Percentiles rank a stretch among this genome's conserved stretches.
Conservation (phyloP, 2,797 vertebrate species). For the Chelidonichthys spinosus region DNA sequence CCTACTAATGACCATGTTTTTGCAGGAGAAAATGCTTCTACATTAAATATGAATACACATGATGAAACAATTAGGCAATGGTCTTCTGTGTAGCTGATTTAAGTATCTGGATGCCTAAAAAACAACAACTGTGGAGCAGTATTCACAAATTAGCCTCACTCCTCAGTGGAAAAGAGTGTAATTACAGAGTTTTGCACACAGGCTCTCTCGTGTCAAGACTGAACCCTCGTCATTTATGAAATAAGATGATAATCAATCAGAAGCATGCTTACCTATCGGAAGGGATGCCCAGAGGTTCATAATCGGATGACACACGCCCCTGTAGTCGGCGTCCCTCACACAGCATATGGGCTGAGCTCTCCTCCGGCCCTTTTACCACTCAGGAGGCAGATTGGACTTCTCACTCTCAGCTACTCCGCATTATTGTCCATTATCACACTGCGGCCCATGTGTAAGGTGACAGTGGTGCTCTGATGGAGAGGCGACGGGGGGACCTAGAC, state of each 20-base stretch:
- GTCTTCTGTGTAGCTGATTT: constrained; percentile 64
- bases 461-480: constrained; percentile 84
- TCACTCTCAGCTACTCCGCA: constrained; percentile 81
- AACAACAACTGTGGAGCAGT: constrained; percentile 51
- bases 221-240: constrained; percentile 46
- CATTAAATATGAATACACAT: constrained; percentile 85
- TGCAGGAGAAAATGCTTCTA: constrained; percentile 70
- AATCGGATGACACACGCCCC: constrained; percentile 54
- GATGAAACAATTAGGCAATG: constrained; percentile 83
- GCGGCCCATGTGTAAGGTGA: constrained; percentile 83
- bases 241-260: constrained; percentile 61
- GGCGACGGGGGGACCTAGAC: constrained; percentile 82
- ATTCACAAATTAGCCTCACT: constrained; percentile 54
- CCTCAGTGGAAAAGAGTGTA: constrained; percentile 49
- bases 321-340: constrained; percentile 57
- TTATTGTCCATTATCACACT: constrained; percentile 88
- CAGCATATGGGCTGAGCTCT: constrained; percentile 68
- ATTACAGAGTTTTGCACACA: constrained; percentile 50
- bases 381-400: constrained; percentile 83
- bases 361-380: constrained; percentile 77
- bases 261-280: constrained; percentile 31
- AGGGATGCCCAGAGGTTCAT: constrained; percentile 46
- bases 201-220: constrained; percentile 12
- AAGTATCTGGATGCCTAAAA: constrained; percentile 53
- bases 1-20: constrained; percentile 79